These are phyloP conservation scores for Chlamydotis undulata DNA, from an alignment of 2,113 vertebrate genomes.

Conservation along the genomic window DNA sequence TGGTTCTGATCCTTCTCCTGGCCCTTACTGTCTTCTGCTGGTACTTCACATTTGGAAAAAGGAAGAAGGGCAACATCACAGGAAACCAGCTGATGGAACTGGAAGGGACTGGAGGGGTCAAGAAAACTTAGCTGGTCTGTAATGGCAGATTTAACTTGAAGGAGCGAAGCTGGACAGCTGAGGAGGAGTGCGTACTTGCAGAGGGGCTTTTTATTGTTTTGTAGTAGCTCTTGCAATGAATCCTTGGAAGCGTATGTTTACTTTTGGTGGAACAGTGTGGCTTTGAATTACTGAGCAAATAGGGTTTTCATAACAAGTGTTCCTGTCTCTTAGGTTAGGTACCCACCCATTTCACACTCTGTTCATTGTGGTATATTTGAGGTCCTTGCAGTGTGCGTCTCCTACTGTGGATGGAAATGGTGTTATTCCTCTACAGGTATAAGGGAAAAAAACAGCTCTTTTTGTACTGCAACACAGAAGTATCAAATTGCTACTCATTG, in stretches of 20 bases:
- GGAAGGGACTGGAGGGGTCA: background rate
- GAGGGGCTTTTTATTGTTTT: background rate
- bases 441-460: accelerated
- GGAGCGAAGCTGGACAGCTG: background rate
- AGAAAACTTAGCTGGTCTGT: background rate
- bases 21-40: background rate
- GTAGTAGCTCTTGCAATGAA: background rate
- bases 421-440: background rate
- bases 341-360: background rate
- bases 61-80: background rate
- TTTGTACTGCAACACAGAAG: accelerated
- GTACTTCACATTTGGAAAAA: background rate
- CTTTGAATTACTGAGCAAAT: background rate
- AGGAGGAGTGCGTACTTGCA: background rate
- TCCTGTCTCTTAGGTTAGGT: background rate
- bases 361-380: background rate
- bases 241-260: background rate
- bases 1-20: slow-evolving; percentile 46
- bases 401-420: background rate
- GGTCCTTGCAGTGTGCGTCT: background rate
- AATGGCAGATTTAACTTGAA: background rate
- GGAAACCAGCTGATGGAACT: slow-evolving; percentile 23
- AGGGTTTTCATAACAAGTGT: background rate
- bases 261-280: background rate
- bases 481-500: background rate